These are phyloP conservation scores for Mesaphorura yosii DNA, from an alignment of 1,140 invertebrate genomes.

Conservation along the genomic window DNA sequence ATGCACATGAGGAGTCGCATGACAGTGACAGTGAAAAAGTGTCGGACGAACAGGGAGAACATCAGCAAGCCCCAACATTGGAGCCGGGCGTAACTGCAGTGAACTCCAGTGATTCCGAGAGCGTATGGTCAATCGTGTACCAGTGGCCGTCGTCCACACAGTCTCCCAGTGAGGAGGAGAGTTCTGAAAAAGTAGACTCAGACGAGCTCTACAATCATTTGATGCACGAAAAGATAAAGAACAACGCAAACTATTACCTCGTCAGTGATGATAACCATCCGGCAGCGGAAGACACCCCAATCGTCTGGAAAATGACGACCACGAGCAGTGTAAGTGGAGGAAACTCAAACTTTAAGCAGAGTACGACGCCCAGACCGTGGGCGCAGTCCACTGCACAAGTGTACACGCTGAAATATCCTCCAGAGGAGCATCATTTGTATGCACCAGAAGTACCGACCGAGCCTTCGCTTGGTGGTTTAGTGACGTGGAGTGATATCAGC, in stretches of 20 bases:
- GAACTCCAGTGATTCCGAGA: constrained; percentile 14
- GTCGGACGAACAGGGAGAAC: background rate
- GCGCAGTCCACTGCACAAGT: constrained; percentile 28
- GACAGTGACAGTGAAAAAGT: constrained; percentile 1
- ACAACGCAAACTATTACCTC: too few species aligned
- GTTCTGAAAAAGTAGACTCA: too few species aligned
- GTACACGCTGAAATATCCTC: constrained; percentile 30
- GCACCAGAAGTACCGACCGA: background rate
- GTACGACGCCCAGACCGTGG: constrained; percentile 24
- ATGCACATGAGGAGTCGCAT: background rate
- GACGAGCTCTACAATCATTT: constrained; percentile 16
- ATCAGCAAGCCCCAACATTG: background rate
- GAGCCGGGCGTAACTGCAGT: background rate
- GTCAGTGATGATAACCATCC: background rate
- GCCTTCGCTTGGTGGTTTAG: constrained; percentile 31
- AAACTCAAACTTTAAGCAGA: background rate
- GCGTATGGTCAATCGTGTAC: constrained; percentile 25
- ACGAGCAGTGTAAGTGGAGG: constrained; percentile 13
- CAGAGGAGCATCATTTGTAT: background rate
- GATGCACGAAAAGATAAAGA: too few species aligned
- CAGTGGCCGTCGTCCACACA: constrained; percentile 11
- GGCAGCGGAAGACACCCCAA: background rate
- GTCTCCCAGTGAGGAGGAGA: too few species aligned
- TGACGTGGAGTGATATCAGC: constrained; percentile 33
- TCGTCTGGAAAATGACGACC: constrained; percentile 18